Base-by-base conservation (phyloP, 2,113 vertebrate species). In the Nannospalax galili region DNA sequence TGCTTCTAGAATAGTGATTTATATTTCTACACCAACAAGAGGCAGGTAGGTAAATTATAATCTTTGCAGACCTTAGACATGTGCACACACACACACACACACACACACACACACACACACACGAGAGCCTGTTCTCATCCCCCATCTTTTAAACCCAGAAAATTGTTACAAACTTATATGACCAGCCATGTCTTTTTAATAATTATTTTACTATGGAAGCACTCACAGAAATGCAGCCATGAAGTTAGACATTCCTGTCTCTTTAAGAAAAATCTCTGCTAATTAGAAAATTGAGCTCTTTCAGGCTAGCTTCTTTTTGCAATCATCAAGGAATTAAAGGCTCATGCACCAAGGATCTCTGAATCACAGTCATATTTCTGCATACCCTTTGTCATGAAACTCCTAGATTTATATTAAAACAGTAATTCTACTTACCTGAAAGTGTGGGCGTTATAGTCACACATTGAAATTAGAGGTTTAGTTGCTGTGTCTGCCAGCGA, bases 101-200 rank as follows among this genome's bases (percentile, higher is more conserved):
- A 75, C 40, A 52, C 64, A 65, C 22, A 69, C 20, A 60, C 30
- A 72, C 37, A 75, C 87, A 60, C 52, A 40, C 37, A 78, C 35
- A 65, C 45, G 75, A 45, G 20, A 70, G 3, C 52, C 37, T 11
- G 14, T 32, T 42, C 26, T 94, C 67, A 85, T 40, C 24, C 75
- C 16, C 8, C 20, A 65, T 82, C 19, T 90, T 93, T 88, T 82
- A 93, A 79, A 65, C 12, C 3, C 5, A 78, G 20, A 93, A 92
- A 96, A 74, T 91, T 30, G 40, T 89, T 80, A 70, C 16, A 95
- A 84, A 78, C 42, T 67, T 90, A 69, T 75, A 40, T 84, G 9
- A 5, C 5, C 93, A 89, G 58, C 14, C 20, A 94, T 72, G 30
- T 64, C 3, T 77, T 75, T 84, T 80, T 79, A 87, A 94, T 48